Conservation (phyloP, 2,888 invertebrate genomes). For the Exephanes ischioxanthus region DNA sequence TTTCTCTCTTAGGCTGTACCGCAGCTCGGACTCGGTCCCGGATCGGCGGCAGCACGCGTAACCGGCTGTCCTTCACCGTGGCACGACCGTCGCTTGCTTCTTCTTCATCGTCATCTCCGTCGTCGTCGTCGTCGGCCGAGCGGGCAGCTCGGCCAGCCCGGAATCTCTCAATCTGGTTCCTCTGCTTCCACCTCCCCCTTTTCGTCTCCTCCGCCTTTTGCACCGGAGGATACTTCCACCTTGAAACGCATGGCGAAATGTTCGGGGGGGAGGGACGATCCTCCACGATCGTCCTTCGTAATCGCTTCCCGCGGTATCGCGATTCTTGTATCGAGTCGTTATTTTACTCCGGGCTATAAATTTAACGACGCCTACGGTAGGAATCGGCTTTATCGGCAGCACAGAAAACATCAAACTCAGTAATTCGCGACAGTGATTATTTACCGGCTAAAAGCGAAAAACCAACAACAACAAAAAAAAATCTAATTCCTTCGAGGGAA, state of each 20-base stretch:
- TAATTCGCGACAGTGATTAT: no score
- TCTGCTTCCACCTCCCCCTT: slow-evolving; percentile 58
- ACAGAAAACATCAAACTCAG: no score
- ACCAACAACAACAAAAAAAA: no score
- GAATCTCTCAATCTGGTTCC: slow-evolving; percentile 69
- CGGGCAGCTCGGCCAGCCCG: slow-evolving; percentile 59
- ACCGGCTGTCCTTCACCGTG: slow-evolving; percentile 68
- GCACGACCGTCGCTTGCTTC: slow-evolving; percentile 57
- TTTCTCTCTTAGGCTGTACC: slow-evolving; percentile 19
- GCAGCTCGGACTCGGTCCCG: slow-evolving; percentile 26
- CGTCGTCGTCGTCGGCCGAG: slow-evolving; percentile 51
- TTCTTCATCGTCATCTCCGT: slow-evolving; percentile 54
- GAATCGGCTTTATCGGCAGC: neutral
- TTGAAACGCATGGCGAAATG: slow-evolving; percentile 28
- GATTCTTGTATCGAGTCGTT: slow-evolving; percentile 4
- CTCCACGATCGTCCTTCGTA: slow-evolving; percentile 15
- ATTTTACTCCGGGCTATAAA: neutral
- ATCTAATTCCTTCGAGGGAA: neutral
- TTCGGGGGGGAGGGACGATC: neutral
- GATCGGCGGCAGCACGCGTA: slow-evolving; percentile 60
- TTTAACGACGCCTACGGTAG: slow-evolving; percentile 3
- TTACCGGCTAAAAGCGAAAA: no score
- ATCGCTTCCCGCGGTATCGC: neutral
- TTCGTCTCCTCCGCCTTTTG: slow-evolving; percentile 51
- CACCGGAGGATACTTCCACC: slow-evolving; percentile 61